phyloP scores from a whole-genome alignment of 2,888 invertebrate species.

The Dolichomitus sp. region DNA sequence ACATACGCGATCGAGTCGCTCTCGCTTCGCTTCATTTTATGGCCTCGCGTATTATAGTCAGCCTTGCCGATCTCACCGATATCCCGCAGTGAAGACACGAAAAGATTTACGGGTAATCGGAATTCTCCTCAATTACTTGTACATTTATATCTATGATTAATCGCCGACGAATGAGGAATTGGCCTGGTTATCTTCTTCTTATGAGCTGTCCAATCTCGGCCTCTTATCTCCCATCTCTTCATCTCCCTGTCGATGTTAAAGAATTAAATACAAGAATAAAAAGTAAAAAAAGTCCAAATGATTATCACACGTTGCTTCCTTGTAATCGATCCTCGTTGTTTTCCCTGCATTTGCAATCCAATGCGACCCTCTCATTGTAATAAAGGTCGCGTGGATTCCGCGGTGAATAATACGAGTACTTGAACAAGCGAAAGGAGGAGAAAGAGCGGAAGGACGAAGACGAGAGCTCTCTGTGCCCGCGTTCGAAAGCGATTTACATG shows the following conservation, averaged over 20 bases:
- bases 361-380: slow-evolving; percentile 20
- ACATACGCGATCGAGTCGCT: slow-evolving; percentile 45
- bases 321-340: background rate
- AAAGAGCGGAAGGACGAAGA: slow-evolving; percentile 43
- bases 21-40: slow-evolving; percentile 30
- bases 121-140: slow-evolving; percentile 69
- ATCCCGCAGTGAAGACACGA: slow-evolving; percentile 61
- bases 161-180: slow-evolving; percentile 61
- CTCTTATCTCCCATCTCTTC: slow-evolving; percentile 31
- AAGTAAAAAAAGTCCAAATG: background rate
- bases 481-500: slow-evolving; percentile 80
- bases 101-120: slow-evolving; percentile 70
- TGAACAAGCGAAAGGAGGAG: slow-evolving; percentile 9
- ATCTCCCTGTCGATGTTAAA: background rate
- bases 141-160: slow-evolving; percentile 64
- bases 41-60: slow-evolving; percentile 34
- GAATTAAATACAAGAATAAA: background rate
- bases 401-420: slow-evolving; percentile 18
- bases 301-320: slow-evolving; percentile 1
- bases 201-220: slow-evolving; percentile 15
- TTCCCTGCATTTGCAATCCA: background rate
- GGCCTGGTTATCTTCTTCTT: slow-evolving; percentile 32
- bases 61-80: slow-evolving; percentile 52
- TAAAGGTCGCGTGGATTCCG: slow-evolving; percentile 30
- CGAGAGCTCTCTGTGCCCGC: slow-evolving; percentile 65